Base-by-base conservation (phyloP, 2,888 invertebrate species). In the Acanthopleura granulata region DNA sequence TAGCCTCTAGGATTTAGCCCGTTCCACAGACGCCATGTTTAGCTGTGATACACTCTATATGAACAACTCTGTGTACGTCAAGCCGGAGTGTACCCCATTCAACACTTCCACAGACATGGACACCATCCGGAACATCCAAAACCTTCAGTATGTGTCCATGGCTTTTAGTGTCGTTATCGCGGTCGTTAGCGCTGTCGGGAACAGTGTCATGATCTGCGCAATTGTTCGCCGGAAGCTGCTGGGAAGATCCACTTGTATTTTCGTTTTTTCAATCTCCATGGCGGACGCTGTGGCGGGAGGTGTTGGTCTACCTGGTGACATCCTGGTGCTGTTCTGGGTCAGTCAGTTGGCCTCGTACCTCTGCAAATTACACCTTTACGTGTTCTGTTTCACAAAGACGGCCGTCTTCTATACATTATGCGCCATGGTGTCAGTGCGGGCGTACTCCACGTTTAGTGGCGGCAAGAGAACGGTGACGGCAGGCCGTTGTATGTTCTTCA, bases 401-500 rank as follows among this genome's bases (percentile, higher is more conserved):
- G 84, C 84, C 0, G 84, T 85, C 12, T 82, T 83, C 9, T 86
- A 82, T 66, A 83, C 83, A 12, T 75, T 83, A 16, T 71, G 71
- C 14, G 71, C 71, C n/a, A 40, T 71, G 50, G 71, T 49, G n/a
- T 71, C 40, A 4, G 71, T 49, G 25, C 16, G 71, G 22, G 49
- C 50, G 16, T 49, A 40, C 27, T 49, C 40, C 40, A 49, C 50
- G 14, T 49, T 71, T n/a, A 71, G 49, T 22, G 40, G 40, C 3
- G 71, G 71, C 1, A 71, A 49, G 49, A 16, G 50, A 14, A 18
- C 40, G 11, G n/a, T 71, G 9, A 49, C 71, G 6, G n/a, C 83
- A 0, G 85, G 84, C n/a, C 71, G 83, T 18, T 84, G 84, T 73
- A 82, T 88, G 81, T 89, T 89, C 77, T 87, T 85, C 62, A 85